These are phyloP conservation scores for Hirundichthys speculiger DNA, from an alignment of 2,113 vertebrate genomes.

Conservation along the genomic window DNA sequence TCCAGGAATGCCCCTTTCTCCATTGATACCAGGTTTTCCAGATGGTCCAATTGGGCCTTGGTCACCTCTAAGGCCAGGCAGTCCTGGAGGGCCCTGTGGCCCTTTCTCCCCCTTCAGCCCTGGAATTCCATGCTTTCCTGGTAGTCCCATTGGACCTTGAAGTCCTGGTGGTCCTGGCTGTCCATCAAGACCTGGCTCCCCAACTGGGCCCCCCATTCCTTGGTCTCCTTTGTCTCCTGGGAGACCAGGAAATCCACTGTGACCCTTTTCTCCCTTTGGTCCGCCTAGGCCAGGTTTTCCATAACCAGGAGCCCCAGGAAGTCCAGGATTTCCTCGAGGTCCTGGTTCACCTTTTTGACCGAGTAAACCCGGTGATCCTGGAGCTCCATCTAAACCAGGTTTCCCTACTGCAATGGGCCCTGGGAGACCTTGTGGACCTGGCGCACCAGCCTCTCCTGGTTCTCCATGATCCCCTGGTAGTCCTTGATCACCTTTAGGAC, in stretches of 20 bases:
- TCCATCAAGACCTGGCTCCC: slow-evolving; percentile 86
- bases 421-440: slow-evolving; percentile 87
- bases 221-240: slow-evolving; percentile 90
- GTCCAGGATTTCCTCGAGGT: slow-evolving; percentile 84
- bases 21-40: slow-evolving; percentile 89
- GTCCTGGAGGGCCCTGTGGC: slow-evolving; percentile 86
- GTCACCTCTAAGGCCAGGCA: slow-evolving; percentile 90
- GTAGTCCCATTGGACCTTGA: slow-evolving; percentile 92
- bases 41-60: slow-evolving; percentile 87
- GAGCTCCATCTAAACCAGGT: slow-evolving; percentile 86
- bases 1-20: slow-evolving; percentile 91
- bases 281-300: slow-evolving; percentile 92
- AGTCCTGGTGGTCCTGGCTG: slow-evolving; percentile 85
- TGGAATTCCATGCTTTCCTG: slow-evolving; percentile 90
- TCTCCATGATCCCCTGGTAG: slow-evolving; percentile 82
- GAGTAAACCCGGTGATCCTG: slow-evolving; percentile 84
- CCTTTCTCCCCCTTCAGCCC: slow-evolving; percentile 92
- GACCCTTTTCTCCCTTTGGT: slow-evolving; percentile 92
- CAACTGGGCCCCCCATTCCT: slow-evolving; percentile 85
- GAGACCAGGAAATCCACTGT: slow-evolving; percentile 84
- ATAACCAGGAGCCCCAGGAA: slow-evolving; percentile 89
- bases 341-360: slow-evolving; percentile 93
- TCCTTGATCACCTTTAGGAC: slow-evolving; percentile 89
- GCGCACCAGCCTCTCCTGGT: slow-evolving; percentile 83
- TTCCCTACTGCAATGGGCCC: slow-evolving; percentile 87